These are phyloP conservation scores for Cichladusa arquata DNA, from an alignment of 2,113 vertebrate genomes.

Conservation along the genomic window DNA sequence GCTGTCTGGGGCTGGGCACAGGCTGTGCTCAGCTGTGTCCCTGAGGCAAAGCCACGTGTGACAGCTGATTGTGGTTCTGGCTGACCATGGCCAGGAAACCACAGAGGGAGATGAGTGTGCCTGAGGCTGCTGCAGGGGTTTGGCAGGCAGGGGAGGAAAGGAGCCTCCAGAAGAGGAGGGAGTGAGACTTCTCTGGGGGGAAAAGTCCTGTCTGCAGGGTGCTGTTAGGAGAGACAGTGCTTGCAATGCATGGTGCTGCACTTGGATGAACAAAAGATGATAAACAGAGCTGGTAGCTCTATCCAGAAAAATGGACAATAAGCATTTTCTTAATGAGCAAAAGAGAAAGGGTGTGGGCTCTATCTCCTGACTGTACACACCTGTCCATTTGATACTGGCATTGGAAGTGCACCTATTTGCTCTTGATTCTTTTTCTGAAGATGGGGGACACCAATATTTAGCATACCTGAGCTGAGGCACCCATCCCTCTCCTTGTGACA, in stretches of 20 bases:
- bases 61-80: neutral
- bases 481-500: accelerated
- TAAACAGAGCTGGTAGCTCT: neutral
- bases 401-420: neutral
- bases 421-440: neutral
- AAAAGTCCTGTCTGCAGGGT: neutral
- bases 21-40: neutral
- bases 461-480: neutral
- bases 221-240: neutral
- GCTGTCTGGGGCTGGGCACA: neutral
- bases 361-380: neutral
- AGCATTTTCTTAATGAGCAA: neutral
- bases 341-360: neutral
- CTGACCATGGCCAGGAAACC: neutral
- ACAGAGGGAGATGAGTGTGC: accelerated
- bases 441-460: neutral
- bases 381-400: neutral
- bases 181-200: neutral
- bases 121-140: neutral
- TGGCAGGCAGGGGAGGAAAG: neutral
- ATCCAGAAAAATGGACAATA: neutral
- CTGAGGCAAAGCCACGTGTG: neutral
- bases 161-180: neutral
- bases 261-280: neutral
- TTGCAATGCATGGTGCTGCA: accelerated